Base-by-base conservation (phyloP, 2,888 invertebrate species). In the Neelides folsomi region DNA sequence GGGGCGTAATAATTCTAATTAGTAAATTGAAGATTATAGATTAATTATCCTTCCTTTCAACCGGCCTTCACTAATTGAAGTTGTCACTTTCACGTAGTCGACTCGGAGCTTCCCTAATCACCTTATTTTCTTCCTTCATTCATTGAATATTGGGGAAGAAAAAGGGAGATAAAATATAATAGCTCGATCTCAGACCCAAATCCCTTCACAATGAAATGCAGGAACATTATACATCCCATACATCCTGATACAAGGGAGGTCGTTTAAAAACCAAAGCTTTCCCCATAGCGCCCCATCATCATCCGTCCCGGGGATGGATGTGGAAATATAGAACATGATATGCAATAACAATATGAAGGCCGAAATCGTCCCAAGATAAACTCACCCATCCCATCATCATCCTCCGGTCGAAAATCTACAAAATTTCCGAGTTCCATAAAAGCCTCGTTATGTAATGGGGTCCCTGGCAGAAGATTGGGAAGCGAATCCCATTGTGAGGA, bases 341-440 rank as follows among this genome's bases (percentile, higher is more conserved):
- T 57, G 57, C 58, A 57, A 60, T 60, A 60, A 60, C 60, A 60
- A 58, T 60, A 60, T 60, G 54, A 60, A 51, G 53, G 47, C 44
- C 46, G 48, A 37, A 47, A 56, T 52, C 49, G 54, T 52, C 43
- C 18, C 43, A 49, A 56, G 59, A 59, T 59, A 59, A 59, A 56
- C n/a, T 47, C 19, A 18, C 4, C 13, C 47, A n/a, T 19, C 38
- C 20, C 5, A 13, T 2, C 40, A 9, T 37, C 27, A 10, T 35
- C 15, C 39, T 15, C 27, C 38, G 12, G 9, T 18, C 35, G 51
- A 55, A 58, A 58, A 58, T 52, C 54, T 58, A 54, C 54, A 56
- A 56, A 58, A 56, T 58, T 58, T 54, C 54, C 53, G 52, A 54
- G 36, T 54, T 48, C 52, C 55, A 55, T 58, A 58, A 58, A 54